Base-by-base conservation (phyloP, 2,113 vertebrate genomes). In the Odocoileus hemionus region DNA sequence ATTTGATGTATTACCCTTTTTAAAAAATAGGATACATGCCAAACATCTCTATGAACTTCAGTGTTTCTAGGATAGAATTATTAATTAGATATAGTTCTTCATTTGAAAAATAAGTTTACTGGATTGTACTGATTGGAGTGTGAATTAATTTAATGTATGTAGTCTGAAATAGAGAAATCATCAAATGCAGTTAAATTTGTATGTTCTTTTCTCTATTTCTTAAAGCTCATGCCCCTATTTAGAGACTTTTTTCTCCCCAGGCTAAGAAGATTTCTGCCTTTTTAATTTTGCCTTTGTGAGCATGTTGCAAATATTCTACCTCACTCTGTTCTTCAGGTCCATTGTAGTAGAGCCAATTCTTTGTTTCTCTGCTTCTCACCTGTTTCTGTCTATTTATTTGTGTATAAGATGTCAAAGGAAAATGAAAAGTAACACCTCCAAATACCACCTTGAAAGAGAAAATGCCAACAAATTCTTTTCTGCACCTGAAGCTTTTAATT, bases 401-500 rank as follows among this genome's bases (percentile, higher is more conserved):
- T 97, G 95, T 98, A 89, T 90, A 95, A 92, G 96, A 97, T 97
- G 98, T 98, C 98, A 98, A 97, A 98, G 96, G 95, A 98, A 98
- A 98, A 96, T 94, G 95, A 96, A 97, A 97, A 97, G 98, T 94
- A 98, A 95, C 97, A 97, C 97, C 98, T 97, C 95, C 80, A 97
- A 98, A 98, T 97, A 97, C 97, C 96, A 97, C 96, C 98, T 97
- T 97, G 97, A 97, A 98, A 97, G 87, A 67, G 91, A 98, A 98
- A 98, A 97, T 98, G 97, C 98, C 98, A 98, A 97, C 96, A 97
- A 96, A 97, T 98, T 98, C 96, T 97, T 98, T 97, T 96, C 97
- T 98, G 98, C 98, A 98, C 98, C 98, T 98, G 98, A 98, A 98
- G 98, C 97, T 97, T 98, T 98, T 98, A 98, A 98, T 98, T 98